Conservation (phyloP, 2,888 invertebrate species). For the Mythimna albipuncta region DNA sequence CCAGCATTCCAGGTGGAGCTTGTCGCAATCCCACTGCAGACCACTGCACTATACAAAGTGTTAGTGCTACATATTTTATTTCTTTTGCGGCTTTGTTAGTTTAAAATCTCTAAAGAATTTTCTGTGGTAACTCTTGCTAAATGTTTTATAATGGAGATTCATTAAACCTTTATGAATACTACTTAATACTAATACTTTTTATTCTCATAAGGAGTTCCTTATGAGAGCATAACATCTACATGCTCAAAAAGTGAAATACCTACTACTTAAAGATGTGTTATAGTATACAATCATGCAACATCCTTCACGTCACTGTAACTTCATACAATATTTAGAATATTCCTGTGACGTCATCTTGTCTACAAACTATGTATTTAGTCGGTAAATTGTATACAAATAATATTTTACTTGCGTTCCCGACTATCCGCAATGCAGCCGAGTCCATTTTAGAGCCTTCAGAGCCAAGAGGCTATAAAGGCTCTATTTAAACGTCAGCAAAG, state of each 20-base stretch:
- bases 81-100: conserved; percentile 22
- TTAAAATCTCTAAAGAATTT: conserved; percentile 13
- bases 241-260: too few relatives aligned
- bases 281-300: not conserved
- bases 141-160: not conserved
- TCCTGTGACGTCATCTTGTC: not conserved
- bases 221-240: too few relatives aligned
- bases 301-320: not conserved
- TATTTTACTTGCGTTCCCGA: conserved; percentile 58
- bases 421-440: conserved; percentile 74
- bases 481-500: conserved; percentile 69
- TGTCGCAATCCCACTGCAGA: conserved; percentile 64
- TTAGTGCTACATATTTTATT: conserved; percentile 52
- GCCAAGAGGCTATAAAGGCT: conserved; percentile 67
- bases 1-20: conserved; percentile 68
- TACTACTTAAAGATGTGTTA: not conserved
- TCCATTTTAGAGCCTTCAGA: conserved; percentile 64
- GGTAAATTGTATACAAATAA: not conserved
- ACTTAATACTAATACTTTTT: too few relatives aligned
- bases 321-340: not conserved
- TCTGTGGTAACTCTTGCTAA: not conserved
- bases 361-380: not conserved
- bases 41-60: conserved; percentile 49
- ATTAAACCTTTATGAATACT: too few relatives aligned
- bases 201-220: too few relatives aligned